Evolutionary conservation across 92 coral and sea anemone species (phyloP), one percentile per base, ranked within the genome.

Genomic region (Zoanthus sansibaricus): DNA sequence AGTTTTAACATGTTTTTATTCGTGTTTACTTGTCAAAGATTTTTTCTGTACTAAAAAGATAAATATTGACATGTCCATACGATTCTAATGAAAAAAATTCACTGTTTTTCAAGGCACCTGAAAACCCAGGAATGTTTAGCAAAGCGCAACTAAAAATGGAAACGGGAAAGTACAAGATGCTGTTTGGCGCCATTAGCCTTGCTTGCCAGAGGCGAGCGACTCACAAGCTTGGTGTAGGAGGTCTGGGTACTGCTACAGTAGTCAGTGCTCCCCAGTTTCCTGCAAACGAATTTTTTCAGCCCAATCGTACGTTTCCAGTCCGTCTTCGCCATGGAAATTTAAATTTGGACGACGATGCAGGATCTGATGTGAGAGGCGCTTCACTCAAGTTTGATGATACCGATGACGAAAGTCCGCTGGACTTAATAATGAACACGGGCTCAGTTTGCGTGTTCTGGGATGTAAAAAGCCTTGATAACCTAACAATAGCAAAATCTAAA

Each of bases 241-340:
- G 91, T 0, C 73, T 86, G 33, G 98, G 98, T 3, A 87, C 89
- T 0, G 90, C 86, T 25, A 89, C 74, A 82, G 86, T 92, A 18
- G 94, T 79, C n/a, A 44, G 72, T 58, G 20, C 90, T 77, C 98
- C 97, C 71, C 82, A 83, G 75, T 94, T 94, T 87, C 99, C 99
- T 7, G 93, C 90, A 47, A 85, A 87, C 77, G 90, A 90, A 55
- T 58, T 90, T 51, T 90, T 90, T 49, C 68, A 80, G 32, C 90
- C 92, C n/a, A 90, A 87, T n/a, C 85, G 90, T 58, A 46, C 67
- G 46, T 90, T 90, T 61, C 84, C 93, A 20, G 90, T 87, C 15
- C 83, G 90, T 16, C 47, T 90, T 33, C 93, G 93, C 45, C 93
- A 90, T 72, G 93, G 71, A 62, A 86, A 90, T 54, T 72, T 86